Evolutionary conservation across 2,888 invertebrate species (phyloP).

Genomic region (Oscheius myriophilus): DNA sequence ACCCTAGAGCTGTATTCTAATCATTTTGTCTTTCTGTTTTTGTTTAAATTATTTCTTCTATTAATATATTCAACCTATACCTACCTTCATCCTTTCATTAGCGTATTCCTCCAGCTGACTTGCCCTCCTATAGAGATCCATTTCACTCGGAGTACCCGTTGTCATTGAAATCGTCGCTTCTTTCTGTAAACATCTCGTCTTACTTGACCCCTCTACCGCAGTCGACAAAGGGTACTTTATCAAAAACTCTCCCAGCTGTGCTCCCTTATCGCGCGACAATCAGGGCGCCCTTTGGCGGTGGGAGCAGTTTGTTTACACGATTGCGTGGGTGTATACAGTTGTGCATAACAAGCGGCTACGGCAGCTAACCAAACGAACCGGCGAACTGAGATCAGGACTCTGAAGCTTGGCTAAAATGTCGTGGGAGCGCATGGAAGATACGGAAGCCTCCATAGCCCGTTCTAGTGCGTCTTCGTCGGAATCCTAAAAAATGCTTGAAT

Average conservation of each 20-base stretch:
- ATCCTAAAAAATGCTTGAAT: slow-evolving; percentile 26
- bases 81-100: slow-evolving; percentile 39
- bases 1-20: no score
- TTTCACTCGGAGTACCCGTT: slow-evolving; percentile 51
- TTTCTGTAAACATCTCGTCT: slow-evolving; percentile 26
- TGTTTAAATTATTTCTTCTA: no score
- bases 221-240: background rate
- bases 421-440: slow-evolving; percentile 63
- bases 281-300: slow-evolving; percentile 24
- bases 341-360: slow-evolving; percentile 21
- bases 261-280: background rate
- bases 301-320: slow-evolving; percentile 25
- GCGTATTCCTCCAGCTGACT: slow-evolving; percentile 62
- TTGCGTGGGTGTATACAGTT: slow-evolving; percentile 31
- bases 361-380: slow-evolving; percentile 26
- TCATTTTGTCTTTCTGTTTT: no score
- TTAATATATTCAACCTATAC: no score
- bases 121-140: slow-evolving; percentile 60
- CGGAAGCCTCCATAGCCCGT: slow-evolving; percentile 74
- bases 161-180: slow-evolving; percentile 35
- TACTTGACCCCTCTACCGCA: background rate
- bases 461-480: slow-evolving; percentile 75
- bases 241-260: slow-evolving; percentile 10
- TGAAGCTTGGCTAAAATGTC: slow-evolving; percentile 60
- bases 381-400: slow-evolving; percentile 16